Evolutionary conservation across 2,113 vertebrate species (phyloP).

Genomic region (Amblyornis subalaris): DNA sequence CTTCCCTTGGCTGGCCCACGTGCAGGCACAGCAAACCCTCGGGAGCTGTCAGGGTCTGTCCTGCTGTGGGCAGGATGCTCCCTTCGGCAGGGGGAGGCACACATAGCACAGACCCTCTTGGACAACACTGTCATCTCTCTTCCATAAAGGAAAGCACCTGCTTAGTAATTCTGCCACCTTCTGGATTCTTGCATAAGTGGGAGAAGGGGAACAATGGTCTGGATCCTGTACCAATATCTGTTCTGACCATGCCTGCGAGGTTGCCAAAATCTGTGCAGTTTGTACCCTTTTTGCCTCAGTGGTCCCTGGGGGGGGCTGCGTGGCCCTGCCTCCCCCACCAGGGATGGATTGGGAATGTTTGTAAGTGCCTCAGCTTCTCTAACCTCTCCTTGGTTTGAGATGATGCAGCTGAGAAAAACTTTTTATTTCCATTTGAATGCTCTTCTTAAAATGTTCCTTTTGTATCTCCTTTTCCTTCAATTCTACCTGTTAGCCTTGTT

Average conservation of each 20-base stretch:
- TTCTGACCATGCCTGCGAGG: background rate
- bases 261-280: background rate
- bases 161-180: background rate
- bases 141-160: background rate
- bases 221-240: background rate
- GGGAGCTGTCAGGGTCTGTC: background rate
- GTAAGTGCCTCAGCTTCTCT: background rate
- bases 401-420: background rate
- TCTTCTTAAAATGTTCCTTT: background rate
- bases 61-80: background rate
- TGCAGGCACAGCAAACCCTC: background rate
- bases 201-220: background rate
- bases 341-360: background rate
- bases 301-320: background rate
- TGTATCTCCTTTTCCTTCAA: background rate
- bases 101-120: background rate
- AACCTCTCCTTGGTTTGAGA: background rate
- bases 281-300: fast-evolving
- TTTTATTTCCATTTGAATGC: background rate
- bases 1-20: background rate
- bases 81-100: background rate
- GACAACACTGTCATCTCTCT: background rate
- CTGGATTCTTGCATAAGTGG: background rate
- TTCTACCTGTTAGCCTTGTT: background rate
- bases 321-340: background rate